Evolutionary conservation across 2,797 vertebrate species (phyloP).

Genomic region (Sebastes hubbsi): DNA sequence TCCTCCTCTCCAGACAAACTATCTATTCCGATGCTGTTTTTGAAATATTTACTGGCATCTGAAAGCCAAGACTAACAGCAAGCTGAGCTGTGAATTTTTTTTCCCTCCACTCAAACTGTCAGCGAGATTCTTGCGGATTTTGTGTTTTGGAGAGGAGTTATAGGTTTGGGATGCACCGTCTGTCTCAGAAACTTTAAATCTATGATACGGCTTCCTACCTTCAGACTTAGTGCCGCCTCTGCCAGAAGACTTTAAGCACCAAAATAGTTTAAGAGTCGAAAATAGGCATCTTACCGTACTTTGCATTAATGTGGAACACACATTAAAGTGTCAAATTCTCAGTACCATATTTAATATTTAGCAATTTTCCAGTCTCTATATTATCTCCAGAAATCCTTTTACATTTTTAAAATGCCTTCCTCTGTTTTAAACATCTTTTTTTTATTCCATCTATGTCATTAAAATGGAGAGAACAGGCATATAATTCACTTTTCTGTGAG

Average conservation of each 20-base stretch:
- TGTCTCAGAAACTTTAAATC: slow-evolving; percentile 56
- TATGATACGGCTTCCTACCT: slow-evolving; percentile 35
- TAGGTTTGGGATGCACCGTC: slow-evolving; percentile 38
- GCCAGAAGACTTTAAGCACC: slow-evolving; percentile 35
- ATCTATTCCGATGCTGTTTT: slow-evolving; percentile 52
- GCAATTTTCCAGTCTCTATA: slow-evolving; percentile 17
- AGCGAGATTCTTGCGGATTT: slow-evolving; percentile 54
- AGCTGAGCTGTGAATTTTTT: slow-evolving; percentile 52
- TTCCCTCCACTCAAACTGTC: slow-evolving; percentile 59
- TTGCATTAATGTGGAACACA: slow-evolving; percentile 42
- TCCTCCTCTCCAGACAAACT: slow-evolving; percentile 37
- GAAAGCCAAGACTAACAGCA: slow-evolving; percentile 49
- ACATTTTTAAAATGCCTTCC: slow-evolving; percentile 23
- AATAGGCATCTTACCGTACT: slow-evolving; percentile 24
- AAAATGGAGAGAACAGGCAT: slow-evolving; percentile 28
- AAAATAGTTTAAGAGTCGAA: slow-evolving; percentile 21
- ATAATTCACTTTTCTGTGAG: slow-evolving; percentile 48
- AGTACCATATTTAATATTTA: slow-evolving; percentile 34
- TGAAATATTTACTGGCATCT: slow-evolving; percentile 62
- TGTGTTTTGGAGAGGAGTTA: slow-evolving; percentile 51
- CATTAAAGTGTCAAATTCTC: slow-evolving; percentile 12
- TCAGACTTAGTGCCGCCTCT: slow-evolving; percentile 37
- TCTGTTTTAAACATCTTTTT: slow-evolving; percentile 24
- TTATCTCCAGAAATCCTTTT: slow-evolving; percentile 49
- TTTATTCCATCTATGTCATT: slow-evolving; percentile 36